Evolutionary conservation across 2,888 invertebrate genomes (phyloP), one percentile per base, ranked within the genome.

Genomic region (Parthenolecanium corni): DNA sequence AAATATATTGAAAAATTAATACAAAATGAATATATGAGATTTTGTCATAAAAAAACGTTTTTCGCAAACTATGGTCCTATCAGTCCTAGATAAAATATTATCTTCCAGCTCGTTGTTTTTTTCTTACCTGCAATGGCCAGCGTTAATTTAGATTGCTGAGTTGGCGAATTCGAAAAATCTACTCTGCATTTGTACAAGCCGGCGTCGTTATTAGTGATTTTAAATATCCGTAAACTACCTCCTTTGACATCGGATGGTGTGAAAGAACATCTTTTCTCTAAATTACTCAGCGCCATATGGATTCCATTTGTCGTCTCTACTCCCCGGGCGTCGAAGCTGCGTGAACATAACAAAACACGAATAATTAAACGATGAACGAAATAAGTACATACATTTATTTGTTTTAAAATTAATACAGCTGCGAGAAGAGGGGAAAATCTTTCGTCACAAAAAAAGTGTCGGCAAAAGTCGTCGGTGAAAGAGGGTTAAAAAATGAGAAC

Each of bases 161-260:
- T 92, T 0, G 91, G 91, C 0, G 89, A 87, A 74, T 90, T 85
- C 66, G 85, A 81, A 72, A 90, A 92, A 76, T 93, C 92, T 67
- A 92, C 86, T 68, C 92, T 78, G 73, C 92, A 92, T 64, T 92
- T 79, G 74, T 89, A 93, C 44, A 88, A 75, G 3, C 91, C 92
- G 69, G 88, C 86, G 70, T 92, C 91, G 21, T 80, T 79, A 44
- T 78, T 74, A 63, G 80, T 80, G 64, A 88, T 85, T 69, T 83
- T 81, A 70, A 82, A 82, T 68, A 89, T 82, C 67, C 83, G 82
- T 49, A 89, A 77, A 68, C 84, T 82, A 6, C 88, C 85, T 12
- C 36, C 67, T 56, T 9, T 65, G 62, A 38, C 68, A 11, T 85
- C 81, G 64, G 84, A 82, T 38, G 82, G 82, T 68, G 82, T 77